A percentile compares a stretch with the other conserved stretches of the same genome.
Conservation (phyloP, 2,113 vertebrate genomes). For the Lepisosteus oculatus region DNA sequence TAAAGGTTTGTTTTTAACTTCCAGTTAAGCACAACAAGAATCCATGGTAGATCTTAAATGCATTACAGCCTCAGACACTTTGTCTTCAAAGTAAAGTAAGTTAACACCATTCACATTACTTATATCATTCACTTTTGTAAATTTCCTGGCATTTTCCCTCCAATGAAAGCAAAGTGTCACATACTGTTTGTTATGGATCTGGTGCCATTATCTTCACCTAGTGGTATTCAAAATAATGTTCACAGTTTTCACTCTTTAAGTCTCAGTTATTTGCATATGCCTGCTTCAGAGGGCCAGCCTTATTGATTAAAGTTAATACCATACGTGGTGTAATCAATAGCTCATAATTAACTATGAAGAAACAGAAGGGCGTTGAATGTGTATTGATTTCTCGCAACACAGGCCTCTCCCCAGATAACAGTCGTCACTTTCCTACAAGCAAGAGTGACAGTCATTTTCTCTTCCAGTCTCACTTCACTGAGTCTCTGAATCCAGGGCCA, state of each 20-base stretch:
- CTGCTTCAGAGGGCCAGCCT: background rate
- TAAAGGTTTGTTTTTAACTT: too few relatives aligned
- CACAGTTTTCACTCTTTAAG: background rate
- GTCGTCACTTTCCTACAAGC: background rate
- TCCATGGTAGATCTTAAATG: too few relatives aligned
- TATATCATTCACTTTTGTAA: too few relatives aligned
- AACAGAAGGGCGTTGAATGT: conserved; percentile 10
- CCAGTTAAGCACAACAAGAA: too few relatives aligned
- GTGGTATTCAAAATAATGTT: conserved; percentile 1
- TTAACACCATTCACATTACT: too few relatives aligned
- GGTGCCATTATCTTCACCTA: background rate
- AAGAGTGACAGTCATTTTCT: conserved; percentile 6
- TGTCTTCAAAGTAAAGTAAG: too few relatives aligned
- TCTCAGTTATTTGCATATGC: background rate
- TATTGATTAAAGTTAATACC: conserved; percentile 15
- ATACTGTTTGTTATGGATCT: background rate
- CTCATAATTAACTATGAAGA: conserved; percentile 16
- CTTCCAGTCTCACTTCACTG: conserved; percentile 2
- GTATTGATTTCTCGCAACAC: conserved; percentile 9
- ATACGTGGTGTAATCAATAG: conserved; percentile 9
- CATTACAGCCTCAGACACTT: too few relatives aligned
- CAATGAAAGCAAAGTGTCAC: background rate
- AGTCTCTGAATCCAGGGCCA: background rate
- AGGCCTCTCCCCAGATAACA: conserved; percentile 8
- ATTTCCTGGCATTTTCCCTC: background rate